A percentile compares a stretch with the other conserved stretches of the same genome.
phyloP scores from a whole-genome alignment of 37 sponge, comb jelly and placozoan species.

The Halichondria panicea region DNA sequence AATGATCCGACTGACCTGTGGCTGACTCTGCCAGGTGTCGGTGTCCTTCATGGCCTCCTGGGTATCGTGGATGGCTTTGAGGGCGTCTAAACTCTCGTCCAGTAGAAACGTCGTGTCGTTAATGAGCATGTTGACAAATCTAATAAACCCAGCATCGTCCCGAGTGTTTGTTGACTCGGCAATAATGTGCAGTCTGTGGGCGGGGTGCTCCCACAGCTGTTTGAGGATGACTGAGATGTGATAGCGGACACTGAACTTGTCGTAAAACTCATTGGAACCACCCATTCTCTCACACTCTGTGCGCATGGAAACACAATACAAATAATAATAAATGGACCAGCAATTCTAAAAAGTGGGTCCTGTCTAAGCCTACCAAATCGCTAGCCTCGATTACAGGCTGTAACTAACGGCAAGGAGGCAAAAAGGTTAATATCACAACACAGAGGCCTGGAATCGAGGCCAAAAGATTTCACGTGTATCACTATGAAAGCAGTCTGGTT shows the following conservation, averaged over 20 bases:
- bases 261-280: constrained; percentile 95
- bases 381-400: no score
- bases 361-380: no score
- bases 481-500: no score
- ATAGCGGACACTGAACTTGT: constrained; percentile 96
- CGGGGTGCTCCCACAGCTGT: constrained; percentile 75
- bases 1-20: constrained; percentile 37
- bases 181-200: constrained; percentile 45
- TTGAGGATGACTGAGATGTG: constrained; percentile 83
- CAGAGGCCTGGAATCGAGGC: no score
- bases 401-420: no score
- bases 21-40: constrained; percentile 67
- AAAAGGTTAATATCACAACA: no score
- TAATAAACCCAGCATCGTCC: constrained; percentile 65
- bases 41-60: constrained; percentile 83
- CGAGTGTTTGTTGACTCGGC: constrained; percentile 44
- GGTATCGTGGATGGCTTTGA: constrained; percentile 91
- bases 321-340: no score
- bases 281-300: constrained; percentile 92
- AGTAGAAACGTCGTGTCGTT: constrained; percentile 97
- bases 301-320: not conserved
- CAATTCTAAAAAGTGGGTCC: no score
- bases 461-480: no score
- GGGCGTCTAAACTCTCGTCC: constrained; percentile 90
- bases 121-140: constrained; percentile 94